Conservation (phyloP, 2,797 vertebrate genomes). For the Etheostoma nigrum region DNA sequence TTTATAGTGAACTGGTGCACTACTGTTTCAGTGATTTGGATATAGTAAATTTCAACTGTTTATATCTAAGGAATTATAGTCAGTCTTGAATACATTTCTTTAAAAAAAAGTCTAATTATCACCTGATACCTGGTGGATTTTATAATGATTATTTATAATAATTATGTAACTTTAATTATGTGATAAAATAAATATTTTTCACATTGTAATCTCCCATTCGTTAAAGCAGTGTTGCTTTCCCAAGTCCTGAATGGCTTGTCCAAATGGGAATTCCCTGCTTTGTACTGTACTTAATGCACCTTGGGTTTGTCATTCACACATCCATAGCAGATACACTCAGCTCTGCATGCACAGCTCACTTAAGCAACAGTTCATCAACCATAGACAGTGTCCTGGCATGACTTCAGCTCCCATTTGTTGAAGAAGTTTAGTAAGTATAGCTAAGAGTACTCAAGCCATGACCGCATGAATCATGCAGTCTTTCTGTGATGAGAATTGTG, state of each 20-base stretch:
- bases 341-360: slow-evolving; percentile 20
- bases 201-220: neutral
- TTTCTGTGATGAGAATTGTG: neutral
- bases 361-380: slow-evolving; percentile 20
- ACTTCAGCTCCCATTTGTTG: slow-evolving; percentile 37
- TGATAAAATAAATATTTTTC: neutral
- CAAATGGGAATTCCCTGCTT: neutral
- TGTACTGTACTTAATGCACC: slow-evolving; percentile 6
- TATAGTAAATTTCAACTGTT: neutral
- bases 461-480: neutral
- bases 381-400: slow-evolving; percentile 26
- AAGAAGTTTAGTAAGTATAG: slow-evolving; percentile 15
- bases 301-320: slow-evolving; percentile 57
- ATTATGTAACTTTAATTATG: no score
- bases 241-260: slow-evolving; percentile 2
- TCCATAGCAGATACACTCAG: slow-evolving; percentile 38
- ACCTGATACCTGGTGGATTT: neutral
- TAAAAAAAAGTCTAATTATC: neutral
- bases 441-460: neutral
- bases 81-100: neutral
- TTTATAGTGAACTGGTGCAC: slow-evolving; percentile 8
- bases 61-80: neutral
- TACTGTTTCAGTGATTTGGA: slow-evolving; percentile 4
- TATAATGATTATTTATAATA: neutral
- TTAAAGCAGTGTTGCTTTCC: slow-evolving; percentile 5